Percentiles rank a stretch among this genome's conserved stretches.
These are phyloP conservation scores for Reticulitermes lucifugus DNA, from an alignment of 2,888 invertebrate species.

Conservation along the genomic window DNA sequence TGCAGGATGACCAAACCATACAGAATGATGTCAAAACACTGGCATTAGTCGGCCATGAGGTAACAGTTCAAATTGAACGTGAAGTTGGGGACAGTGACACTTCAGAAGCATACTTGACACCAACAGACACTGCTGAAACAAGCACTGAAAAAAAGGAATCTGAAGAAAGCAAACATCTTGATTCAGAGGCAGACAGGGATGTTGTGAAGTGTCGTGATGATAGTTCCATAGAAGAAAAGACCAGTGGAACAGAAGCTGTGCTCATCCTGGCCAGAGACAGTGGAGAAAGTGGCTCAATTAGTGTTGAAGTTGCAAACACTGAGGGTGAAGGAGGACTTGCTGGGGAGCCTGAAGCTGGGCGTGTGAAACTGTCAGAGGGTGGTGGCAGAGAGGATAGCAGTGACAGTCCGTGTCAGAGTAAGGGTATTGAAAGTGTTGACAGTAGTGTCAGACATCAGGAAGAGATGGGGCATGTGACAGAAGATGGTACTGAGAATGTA, in stretches of 20 bases:
- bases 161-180: slow-evolving; percentile 56
- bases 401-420: slow-evolving; percentile 52
- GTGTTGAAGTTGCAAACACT: slow-evolving; percentile 19
- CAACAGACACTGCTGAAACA: slow-evolving; percentile 69
- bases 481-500: slow-evolving; percentile 22
- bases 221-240: slow-evolving; percentile 51
- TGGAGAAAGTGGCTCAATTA: slow-evolving; percentile 24
- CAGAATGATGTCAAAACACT: slow-evolving; percentile 20
- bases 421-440: slow-evolving; percentile 56
- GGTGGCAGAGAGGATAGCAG: slow-evolving; percentile 46
- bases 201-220: slow-evolving; percentile 33
- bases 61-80: slow-evolving; percentile 63
- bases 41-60: slow-evolving; percentile 44
- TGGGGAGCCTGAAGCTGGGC: slow-evolving; percentile 53
- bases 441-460: slow-evolving; percentile 53
- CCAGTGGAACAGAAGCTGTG: slow-evolving; percentile 52
- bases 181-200: slow-evolving; percentile 35
- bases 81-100: slow-evolving; percentile 76
- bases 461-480: slow-evolving; percentile 1
- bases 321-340: slow-evolving; percentile 54
- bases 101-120: slow-evolving; percentile 76
- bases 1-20: slow-evolving; percentile 25
- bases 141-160: slow-evolving; percentile 57
- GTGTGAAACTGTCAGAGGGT: slow-evolving; percentile 57
- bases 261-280: slow-evolving; percentile 39